Evolutionary conservation across 2,888 invertebrate genomes (phyloP).

Genomic region (Podotricha telesiphe): DNA sequence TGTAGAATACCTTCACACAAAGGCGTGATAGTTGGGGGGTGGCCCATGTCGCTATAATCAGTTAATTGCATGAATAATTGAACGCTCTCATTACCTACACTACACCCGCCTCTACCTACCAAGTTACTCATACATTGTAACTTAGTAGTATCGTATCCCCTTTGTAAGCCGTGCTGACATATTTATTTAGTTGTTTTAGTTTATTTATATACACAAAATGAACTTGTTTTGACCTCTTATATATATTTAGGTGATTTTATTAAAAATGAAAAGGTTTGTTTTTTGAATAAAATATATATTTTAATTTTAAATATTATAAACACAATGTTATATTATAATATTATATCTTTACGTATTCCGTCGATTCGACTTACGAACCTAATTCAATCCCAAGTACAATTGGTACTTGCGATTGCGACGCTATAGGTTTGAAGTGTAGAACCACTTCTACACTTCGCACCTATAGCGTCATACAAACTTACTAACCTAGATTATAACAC

Average conservation of each 20-base stretch:
- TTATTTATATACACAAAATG: background rate
- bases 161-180: conserved; percentile 22
- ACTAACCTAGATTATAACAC: background rate
- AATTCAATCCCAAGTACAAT: too few relatives aligned
- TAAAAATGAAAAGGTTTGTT: too few relatives aligned
- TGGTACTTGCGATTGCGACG: too few relatives aligned
- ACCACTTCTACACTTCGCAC: too few relatives aligned
- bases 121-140: conserved; percentile 1
- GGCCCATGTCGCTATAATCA: conserved; percentile 74
- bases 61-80: conserved; percentile 83
- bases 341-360: too few relatives aligned
- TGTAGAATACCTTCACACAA: conserved; percentile 22
- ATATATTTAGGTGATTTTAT: too few relatives aligned
- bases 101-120: conserved; percentile 39
- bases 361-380: too few relatives aligned
- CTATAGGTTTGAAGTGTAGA: too few relatives aligned
- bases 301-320: too few relatives aligned
- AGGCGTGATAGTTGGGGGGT: conserved; percentile 38
- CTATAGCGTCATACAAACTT: too few relatives aligned
- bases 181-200: conserved; percentile 10
- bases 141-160: conserved; percentile 5
- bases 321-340: too few relatives aligned
- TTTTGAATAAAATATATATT: too few relatives aligned
- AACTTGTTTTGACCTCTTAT: background rate
- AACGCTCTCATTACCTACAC: conserved; percentile 61